Evolutionary conservation across 2,888 invertebrate genomes (phyloP).

Genomic region (Lasiommata megera): DNA sequence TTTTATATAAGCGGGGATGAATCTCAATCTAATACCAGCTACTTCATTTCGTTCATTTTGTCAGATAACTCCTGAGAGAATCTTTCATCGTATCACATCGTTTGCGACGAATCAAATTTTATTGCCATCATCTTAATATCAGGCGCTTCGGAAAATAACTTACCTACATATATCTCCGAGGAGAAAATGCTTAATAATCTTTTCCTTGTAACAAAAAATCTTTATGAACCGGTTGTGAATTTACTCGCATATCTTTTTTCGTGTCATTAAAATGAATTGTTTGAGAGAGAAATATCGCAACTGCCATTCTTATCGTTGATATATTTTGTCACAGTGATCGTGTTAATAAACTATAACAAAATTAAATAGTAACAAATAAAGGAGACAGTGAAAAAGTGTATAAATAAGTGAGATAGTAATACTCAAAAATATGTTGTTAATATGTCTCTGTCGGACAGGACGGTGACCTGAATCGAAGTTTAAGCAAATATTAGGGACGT

Average conservation of each 20-base stretch:
- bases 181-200: background rate
- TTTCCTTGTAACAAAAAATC: slow-evolving; percentile 5
- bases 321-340: slow-evolving; percentile 20
- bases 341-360: background rate
- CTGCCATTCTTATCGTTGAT: slow-evolving; percentile 29
- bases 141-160: slow-evolving; percentile 14
- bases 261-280: background rate
- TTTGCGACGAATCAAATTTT: slow-evolving; percentile 11
- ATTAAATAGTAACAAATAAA: background rate
- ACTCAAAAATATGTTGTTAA: slow-evolving; percentile 57
- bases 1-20: no score
- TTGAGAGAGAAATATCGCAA: slow-evolving; percentile 51
- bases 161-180: background rate
- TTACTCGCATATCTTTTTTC: background rate
- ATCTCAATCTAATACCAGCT: background rate
- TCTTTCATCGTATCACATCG: slow-evolving; percentile 15
- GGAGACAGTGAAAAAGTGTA: slow-evolving; percentile 36
- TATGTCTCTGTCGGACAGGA: slow-evolving; percentile 71
- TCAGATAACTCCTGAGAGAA: slow-evolving; percentile 8
- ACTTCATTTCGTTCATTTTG: slow-evolving; percentile 5
- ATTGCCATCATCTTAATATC: slow-evolving; percentile 20
- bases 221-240: slow-evolving; percentile 4
- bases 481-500: slow-evolving; percentile 46
- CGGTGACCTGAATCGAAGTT: slow-evolving; percentile 60
- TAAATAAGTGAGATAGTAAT: slow-evolving; percentile 36